phyloP scores from a whole-genome alignment of 2,113 vertebrate species.

The Malurus melanocephalus region DNA sequence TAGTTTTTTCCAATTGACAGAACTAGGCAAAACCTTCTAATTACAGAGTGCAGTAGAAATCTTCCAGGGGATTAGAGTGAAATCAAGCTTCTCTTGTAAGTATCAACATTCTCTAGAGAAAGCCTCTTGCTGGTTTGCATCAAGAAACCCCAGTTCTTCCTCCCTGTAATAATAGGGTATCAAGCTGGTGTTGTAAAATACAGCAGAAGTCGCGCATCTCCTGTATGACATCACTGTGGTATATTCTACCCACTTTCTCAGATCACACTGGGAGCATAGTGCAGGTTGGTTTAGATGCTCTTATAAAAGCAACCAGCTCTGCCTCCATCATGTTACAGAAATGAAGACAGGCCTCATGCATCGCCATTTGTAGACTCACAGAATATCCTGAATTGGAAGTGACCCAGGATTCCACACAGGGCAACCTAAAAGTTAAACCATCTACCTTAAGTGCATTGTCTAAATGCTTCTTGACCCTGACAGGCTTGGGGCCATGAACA shows the following conservation, averaged over 20 bases:
- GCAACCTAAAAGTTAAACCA: not conserved
- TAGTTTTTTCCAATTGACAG: not conserved
- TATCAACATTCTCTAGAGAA: not conserved
- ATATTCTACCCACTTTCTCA: not conserved
- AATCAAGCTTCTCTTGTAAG: not conserved
- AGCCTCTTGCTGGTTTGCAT: not conserved
- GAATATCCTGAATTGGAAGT: not conserved
- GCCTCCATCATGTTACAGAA: not conserved
- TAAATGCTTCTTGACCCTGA: not conserved
- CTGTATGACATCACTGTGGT: not conserved
- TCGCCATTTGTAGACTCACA: not conserved
- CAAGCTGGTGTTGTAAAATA: not conserved
- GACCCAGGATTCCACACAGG: not conserved
- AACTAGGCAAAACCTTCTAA: not conserved
- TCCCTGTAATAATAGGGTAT: not conserved
- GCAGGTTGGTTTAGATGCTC: not conserved
- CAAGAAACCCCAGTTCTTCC: not conserved
- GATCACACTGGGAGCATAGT: not conserved
- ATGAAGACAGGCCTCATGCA: accelerated
- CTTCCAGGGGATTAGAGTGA: not conserved
- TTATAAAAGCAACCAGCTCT: not conserved
- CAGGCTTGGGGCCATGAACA: not conserved
- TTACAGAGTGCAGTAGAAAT: not conserved
- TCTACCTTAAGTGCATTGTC: not conserved
- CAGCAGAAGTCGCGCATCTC: not conserved